phyloP scores from a whole-genome alignment of 2,888 invertebrate genomes.

The Anticlea derivata region DNA sequence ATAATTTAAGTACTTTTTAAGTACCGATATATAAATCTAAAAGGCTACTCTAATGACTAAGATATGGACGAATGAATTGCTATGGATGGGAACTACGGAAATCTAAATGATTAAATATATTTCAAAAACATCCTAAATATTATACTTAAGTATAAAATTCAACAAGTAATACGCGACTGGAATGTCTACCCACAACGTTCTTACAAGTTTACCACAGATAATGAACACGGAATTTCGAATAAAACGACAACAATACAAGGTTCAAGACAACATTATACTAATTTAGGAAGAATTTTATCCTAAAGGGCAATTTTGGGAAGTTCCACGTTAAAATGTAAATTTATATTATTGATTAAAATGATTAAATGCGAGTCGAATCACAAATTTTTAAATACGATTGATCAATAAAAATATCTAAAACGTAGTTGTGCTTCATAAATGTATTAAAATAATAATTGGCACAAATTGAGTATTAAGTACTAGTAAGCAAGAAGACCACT shows the following conservation, averaged over 20 bases:
- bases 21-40: conserved; percentile 58
- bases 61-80: conserved; percentile 79
- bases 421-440: conserved; percentile 46
- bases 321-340: background rate
- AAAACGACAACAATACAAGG: too few relatives aligned
- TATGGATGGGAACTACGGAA: conserved; percentile 62
- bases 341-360: background rate
- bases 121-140: conserved; percentile 47
- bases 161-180: conserved; percentile 45
- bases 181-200: conserved; percentile 53
- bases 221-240: conserved; percentile 58
- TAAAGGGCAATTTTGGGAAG: background rate
- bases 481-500: conserved; percentile 50
- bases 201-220: conserved; percentile 58
- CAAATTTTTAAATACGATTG: conserved; percentile 16
- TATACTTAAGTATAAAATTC: conserved; percentile 27
- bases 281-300: background rate
- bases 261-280: conserved; percentile 14
- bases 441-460: conserved; percentile 58
- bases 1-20: conserved; percentile 72
- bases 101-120: conserved; percentile 40
- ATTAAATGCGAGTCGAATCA: conserved; percentile 13
- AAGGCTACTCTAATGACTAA: conserved; percentile 75
- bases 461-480: conserved; percentile 68
- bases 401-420: conserved; percentile 32